Percentiles rank a stretch among this genome's conserved stretches.
Evolutionary conservation across 2,797 vertebrate species (phyloP).

Genomic region (Harpagifer antarcticus): DNA sequence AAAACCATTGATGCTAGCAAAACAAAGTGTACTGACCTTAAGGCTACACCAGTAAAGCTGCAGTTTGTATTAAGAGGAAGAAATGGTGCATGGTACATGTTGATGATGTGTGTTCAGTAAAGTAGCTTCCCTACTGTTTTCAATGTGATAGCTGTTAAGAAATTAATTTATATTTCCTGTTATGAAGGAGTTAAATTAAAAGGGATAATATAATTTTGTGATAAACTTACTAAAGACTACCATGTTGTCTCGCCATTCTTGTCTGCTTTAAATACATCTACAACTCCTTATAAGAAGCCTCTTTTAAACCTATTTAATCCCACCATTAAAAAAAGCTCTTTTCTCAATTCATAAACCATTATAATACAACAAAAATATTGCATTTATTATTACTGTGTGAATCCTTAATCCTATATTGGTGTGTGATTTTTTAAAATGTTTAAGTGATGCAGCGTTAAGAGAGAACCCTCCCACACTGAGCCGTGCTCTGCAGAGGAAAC

Average conservation of each 20-base stretch:
- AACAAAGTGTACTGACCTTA: neutral
- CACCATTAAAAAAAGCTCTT: neutral
- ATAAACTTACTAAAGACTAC: neutral
- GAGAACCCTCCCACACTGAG: too few relatives aligned
- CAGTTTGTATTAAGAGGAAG: conserved; percentile 11
- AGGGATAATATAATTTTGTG: neutral
- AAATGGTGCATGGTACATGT: conserved; percentile 20
- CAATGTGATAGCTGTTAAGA: neutral
- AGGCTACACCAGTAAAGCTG: conserved; percentile 9
- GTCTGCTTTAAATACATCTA: neutral
- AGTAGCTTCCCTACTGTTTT: neutral
- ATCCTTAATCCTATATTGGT: neutral
- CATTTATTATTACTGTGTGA: neutral
- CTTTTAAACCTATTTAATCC: neutral
- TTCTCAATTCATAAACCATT: neutral
- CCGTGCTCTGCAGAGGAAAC: too few relatives aligned
- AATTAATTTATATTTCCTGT: neutral
- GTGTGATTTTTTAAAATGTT: neutral
- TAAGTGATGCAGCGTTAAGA: neutral
- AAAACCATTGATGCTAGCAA: conserved; percentile 11
- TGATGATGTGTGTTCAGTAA: conserved; percentile 22
- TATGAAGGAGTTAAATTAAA: neutral
- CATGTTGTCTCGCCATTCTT: neutral
- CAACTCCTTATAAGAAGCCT: neutral
- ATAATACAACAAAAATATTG: neutral